A percentile compares a stretch with the other conserved stretches of the same genome.
Evolutionary conservation across 2,113 vertebrate genomes (phyloP).

Genomic region (Apteryx mantelli): DNA sequence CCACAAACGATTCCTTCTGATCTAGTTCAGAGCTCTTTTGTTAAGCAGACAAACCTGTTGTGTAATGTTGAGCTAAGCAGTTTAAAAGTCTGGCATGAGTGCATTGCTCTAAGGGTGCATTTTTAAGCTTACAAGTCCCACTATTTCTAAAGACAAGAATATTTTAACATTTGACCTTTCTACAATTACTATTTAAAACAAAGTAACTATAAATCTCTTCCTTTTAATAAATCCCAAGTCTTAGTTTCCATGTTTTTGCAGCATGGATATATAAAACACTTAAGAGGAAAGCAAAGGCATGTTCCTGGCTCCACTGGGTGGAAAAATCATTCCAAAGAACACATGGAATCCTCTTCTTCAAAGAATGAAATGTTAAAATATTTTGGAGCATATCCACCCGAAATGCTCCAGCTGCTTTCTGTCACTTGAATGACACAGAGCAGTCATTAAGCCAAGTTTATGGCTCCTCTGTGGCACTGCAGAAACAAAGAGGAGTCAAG

Average conservation of each 20-base stretch:
- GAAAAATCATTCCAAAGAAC: conserved; percentile 30
- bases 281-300: conserved; percentile 40
- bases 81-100: background rate
- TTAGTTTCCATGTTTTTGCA: conserved; percentile 17
- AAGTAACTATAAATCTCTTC: conserved; percentile 28
- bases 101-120: background rate
- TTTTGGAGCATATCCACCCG: background rate
- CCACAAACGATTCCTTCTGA: background rate
- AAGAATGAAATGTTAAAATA: background rate
- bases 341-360: conserved; percentile 39
- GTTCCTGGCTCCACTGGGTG: background rate
- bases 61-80: background rate
- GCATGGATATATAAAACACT: conserved; percentile 18
- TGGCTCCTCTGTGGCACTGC: conserved; percentile 6
- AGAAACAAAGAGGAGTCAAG: background rate
- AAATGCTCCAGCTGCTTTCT: conserved; percentile 37
- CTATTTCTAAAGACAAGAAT: background rate
- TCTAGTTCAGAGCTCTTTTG: background rate
- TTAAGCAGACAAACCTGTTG: background rate
- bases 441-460: conserved; percentile 36
- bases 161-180: background rate
- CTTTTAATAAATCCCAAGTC: conserved; percentile 5
- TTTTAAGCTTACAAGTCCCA: background rate
- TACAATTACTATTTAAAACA: background rate
- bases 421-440: conserved; percentile 41